Conservation (phyloP, 2,113 vertebrate genomes). For the Odocoileus hemionus region DNA sequence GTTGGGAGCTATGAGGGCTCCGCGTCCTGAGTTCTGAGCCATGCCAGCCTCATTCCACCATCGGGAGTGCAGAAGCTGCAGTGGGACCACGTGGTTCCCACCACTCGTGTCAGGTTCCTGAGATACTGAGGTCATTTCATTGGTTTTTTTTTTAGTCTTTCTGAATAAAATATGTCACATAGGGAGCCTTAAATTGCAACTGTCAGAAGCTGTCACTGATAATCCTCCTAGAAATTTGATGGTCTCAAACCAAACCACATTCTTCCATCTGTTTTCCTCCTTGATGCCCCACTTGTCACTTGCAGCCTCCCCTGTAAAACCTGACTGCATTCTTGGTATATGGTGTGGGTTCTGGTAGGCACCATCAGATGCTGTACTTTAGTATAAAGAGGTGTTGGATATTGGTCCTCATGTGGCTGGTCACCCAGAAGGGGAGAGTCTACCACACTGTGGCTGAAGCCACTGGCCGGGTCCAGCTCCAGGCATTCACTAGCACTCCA, state of each 20-base stretch:
- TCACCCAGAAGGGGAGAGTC: background rate
- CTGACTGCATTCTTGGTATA: background rate
- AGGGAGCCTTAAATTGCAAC: conserved; percentile 27
- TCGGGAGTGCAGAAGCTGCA: background rate
- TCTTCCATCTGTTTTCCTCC: background rate
- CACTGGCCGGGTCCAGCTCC: background rate
- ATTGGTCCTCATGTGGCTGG: background rate
- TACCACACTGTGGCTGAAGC: background rate
- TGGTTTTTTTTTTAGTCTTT: background rate
- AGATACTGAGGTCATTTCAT: conserved; percentile 34
- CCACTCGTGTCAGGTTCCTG: conserved; percentile 21
- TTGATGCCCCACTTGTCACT: background rate
- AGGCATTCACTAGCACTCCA: background rate
- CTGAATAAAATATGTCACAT: conserved; percentile 19
- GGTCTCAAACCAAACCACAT: background rate
- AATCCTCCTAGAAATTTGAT: background rate
- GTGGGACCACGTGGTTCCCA: background rate
- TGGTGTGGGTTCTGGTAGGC: background rate
- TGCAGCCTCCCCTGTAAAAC: background rate
- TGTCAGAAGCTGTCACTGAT: conserved; percentile 23
- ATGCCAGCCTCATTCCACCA: rapidly evolving
- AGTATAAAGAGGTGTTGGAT: background rate
- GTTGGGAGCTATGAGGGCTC: background rate
- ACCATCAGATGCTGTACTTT: background rate
- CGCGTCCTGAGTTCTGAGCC: background rate